Conservation (phyloP, 2,888 invertebrate genomes). For the Cerceris ruficornis region DNA sequence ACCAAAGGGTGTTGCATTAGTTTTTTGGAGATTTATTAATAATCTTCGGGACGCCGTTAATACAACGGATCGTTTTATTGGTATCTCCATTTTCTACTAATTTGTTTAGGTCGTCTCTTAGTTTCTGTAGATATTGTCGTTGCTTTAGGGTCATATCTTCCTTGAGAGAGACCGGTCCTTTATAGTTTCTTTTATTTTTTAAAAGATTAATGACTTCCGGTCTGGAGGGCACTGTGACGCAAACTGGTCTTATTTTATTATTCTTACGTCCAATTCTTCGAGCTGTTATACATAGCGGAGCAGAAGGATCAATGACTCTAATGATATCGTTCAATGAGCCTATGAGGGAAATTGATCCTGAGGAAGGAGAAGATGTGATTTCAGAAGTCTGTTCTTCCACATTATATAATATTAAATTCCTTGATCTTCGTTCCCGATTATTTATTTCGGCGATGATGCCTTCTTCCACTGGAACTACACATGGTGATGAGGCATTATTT, state of each 20-base stretch:
- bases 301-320: not conserved
- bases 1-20: not conserved
- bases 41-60: not conserved
- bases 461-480: not conserved
- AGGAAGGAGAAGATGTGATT: not conserved
- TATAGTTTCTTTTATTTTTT: not conserved
- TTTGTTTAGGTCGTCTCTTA: not conserved
- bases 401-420: not conserved
- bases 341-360: not conserved
- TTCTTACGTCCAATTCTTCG: not conserved
- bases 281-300: no score
- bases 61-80: not conserved
- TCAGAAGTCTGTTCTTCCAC: not conserved
- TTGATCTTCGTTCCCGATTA: not conserved
- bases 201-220: not conserved
- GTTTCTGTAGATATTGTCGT: not conserved
- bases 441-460: not conserved
- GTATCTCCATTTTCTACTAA: not conserved
- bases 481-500: not conserved
- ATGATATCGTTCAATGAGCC: not conserved
- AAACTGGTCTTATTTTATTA: not conserved
- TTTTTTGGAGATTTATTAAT: slow-evolving; percentile 4
- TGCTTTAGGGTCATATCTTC: not conserved
- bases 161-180: not conserved
- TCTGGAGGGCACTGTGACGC: not conserved